Conservation (phyloP, 2,113 vertebrate species). For the Phylloscopus whistleri region DNA sequence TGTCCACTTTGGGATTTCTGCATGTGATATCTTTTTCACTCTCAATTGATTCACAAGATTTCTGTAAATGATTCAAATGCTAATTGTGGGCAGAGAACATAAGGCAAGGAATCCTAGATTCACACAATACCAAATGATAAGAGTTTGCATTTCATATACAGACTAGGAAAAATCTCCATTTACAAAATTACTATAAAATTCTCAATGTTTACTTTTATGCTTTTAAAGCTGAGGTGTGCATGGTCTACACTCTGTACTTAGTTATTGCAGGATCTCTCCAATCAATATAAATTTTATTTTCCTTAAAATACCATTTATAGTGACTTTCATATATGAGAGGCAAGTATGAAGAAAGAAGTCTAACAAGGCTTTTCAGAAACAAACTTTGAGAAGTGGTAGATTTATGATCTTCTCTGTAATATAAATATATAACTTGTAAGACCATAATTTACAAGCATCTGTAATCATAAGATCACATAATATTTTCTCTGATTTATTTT, state of each 20-base stretch:
- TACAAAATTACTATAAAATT: background rate
- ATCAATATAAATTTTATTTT: background rate
- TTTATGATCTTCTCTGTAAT: background rate
- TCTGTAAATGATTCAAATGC: background rate
- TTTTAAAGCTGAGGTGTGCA: background rate
- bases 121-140: background rate
- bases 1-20: background rate
- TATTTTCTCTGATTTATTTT: background rate
- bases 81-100: background rate
- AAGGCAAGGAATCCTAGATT: background rate
- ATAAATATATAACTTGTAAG: background rate
- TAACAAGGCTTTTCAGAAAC: background rate
- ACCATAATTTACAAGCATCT: background rate
- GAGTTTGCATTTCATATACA: background rate
- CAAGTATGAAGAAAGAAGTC: background rate
- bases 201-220: background rate
- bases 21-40: background rate
- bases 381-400: background rate
- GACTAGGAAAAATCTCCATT: background rate
- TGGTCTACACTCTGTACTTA: background rate
- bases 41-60: background rate
- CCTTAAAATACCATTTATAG: background rate
- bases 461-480: background rate
- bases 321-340: background rate
- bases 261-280: background rate